phyloP scores from a whole-genome alignment of 2,888 invertebrate species.

The Pocota personata region DNA sequence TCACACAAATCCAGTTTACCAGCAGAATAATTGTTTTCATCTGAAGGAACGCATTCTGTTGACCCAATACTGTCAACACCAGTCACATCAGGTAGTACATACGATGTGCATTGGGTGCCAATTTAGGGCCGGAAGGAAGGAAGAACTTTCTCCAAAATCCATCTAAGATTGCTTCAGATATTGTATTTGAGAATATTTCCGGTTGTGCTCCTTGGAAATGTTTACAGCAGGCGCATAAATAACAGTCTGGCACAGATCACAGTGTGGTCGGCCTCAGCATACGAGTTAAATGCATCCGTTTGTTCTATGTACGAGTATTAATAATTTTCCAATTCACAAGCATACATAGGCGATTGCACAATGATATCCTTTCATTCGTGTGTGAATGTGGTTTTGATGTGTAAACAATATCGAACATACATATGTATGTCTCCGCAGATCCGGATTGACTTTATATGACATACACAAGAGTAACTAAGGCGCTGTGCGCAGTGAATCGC shows the following conservation, averaged over 20 bases:
- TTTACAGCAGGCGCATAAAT: slow-evolving; percentile 34
- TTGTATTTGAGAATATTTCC: slow-evolving; percentile 6
- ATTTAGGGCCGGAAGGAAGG: slow-evolving; percentile 23
- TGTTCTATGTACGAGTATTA: slow-evolving; percentile 51
- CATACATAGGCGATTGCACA: background rate
- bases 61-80: slow-evolving; percentile 6
- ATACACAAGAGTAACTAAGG: background rate
- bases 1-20: background rate
- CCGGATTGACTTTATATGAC: background rate
- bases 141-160: slow-evolving; percentile 32
- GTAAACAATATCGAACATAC: background rate
- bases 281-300: slow-evolving; percentile 47
- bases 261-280: slow-evolving; percentile 12
- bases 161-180: slow-evolving; percentile 15
- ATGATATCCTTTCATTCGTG: background rate
- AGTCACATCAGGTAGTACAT: slow-evolving; percentile 31
- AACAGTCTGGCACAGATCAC: slow-evolving; percentile 35
- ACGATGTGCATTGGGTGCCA: slow-evolving; percentile 21
- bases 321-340: slow-evolving; percentile 42
- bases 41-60: slow-evolving; percentile 45
- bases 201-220: slow-evolving; percentile 4
- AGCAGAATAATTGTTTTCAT: slow-evolving; percentile 58
- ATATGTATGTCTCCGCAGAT: background rate
- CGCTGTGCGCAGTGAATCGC: background rate
- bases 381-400: background rate